phyloP scores from a whole-genome alignment of 2,113 vertebrate genomes.

The Azemiops feae region DNA sequence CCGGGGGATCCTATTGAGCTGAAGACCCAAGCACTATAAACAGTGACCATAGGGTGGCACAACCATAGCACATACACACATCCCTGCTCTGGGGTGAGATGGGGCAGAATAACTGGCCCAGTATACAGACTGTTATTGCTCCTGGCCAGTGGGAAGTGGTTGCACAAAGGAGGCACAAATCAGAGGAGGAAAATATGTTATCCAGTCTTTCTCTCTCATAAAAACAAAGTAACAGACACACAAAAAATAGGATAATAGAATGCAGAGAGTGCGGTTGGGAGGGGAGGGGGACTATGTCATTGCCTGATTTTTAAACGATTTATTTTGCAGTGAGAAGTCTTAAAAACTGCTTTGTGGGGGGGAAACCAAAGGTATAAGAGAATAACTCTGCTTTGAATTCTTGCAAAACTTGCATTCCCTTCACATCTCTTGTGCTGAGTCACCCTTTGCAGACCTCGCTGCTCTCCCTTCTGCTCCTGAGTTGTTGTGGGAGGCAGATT shows the following conservation, averaged over 20 bases:
- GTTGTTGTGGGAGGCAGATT: not conserved
- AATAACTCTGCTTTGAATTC: not conserved
- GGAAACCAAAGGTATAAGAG: slow-evolving; percentile 3
- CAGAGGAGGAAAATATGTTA: slow-evolving; percentile 26
- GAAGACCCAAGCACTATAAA: slow-evolving; percentile 88
- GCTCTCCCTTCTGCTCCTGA: not conserved
- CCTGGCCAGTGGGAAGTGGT: slow-evolving; percentile 39
- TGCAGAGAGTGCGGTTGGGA: slow-evolving; percentile 6
- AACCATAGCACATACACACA: slow-evolving; percentile 4
- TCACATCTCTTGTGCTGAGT: not conserved
- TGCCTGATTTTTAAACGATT: slow-evolving; percentile 48
- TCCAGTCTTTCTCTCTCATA: slow-evolving; percentile 20
- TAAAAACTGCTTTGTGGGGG: slow-evolving; percentile 59
- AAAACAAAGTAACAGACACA: not conserved
- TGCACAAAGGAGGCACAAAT: slow-evolving; percentile 22
- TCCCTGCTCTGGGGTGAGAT: slow-evolving; percentile 33
- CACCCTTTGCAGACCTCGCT: not conserved
- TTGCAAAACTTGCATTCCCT: not conserved
- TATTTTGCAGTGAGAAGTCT: slow-evolving; percentile 66
- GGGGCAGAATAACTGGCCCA: slow-evolving; percentile 38
- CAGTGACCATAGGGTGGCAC: not conserved
- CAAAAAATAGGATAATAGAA: not conserved
- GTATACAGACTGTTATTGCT: slow-evolving; percentile 33
- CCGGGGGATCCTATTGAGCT: slow-evolving; percentile 85
- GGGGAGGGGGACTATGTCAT: slow-evolving; percentile 32